Conservation (phyloP, 1,140 invertebrate genomes). For the Trypoxylus dichotomus region DNA sequence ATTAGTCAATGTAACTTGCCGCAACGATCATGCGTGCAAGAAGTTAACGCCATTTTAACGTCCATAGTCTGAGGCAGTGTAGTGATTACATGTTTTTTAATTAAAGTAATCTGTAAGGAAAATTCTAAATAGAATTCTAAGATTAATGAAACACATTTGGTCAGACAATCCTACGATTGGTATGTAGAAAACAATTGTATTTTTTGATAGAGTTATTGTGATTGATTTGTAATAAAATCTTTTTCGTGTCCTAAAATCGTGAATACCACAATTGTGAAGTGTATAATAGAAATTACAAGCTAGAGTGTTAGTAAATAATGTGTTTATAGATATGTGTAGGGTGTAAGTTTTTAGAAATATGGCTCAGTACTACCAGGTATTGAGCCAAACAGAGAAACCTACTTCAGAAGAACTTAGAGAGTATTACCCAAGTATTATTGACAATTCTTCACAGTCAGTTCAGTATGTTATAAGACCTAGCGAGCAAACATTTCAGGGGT, state of each 20-base stretch:
- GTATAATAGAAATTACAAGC: neutral
- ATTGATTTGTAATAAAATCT: constrained; percentile 19
- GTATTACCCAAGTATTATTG: constrained; percentile 48
- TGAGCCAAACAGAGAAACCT: constrained; percentile 46
- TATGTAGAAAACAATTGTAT: constrained; percentile 28
- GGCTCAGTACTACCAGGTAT: constrained; percentile 53
- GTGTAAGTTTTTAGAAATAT: constrained; percentile 39
- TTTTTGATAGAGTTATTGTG: constrained; percentile 19
- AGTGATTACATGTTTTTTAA: constrained; percentile 6
- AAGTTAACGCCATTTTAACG: constrained; percentile 30
- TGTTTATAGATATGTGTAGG: constrained; percentile 17
- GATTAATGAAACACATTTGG: neutral
- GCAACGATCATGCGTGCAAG: constrained; percentile 18
- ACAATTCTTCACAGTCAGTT: constrained; percentile 38
- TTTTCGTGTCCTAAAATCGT: neutral
- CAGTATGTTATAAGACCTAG: constrained; percentile 44
- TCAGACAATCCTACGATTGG: neutral
- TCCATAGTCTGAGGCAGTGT: neutral
- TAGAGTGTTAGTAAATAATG: constrained; percentile 8
- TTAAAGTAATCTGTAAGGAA: constrained; percentile 7
- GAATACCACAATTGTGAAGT: neutral
- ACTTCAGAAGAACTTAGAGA: constrained; percentile 45
- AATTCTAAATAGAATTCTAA: neutral
- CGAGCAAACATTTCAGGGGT: constrained; percentile 41
- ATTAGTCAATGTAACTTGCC: neutral